Percentiles rank a stretch among this genome's conserved stretches.
phyloP scores from a whole-genome alignment of 2,113 vertebrate genomes.

The Mirza zaza region DNA sequence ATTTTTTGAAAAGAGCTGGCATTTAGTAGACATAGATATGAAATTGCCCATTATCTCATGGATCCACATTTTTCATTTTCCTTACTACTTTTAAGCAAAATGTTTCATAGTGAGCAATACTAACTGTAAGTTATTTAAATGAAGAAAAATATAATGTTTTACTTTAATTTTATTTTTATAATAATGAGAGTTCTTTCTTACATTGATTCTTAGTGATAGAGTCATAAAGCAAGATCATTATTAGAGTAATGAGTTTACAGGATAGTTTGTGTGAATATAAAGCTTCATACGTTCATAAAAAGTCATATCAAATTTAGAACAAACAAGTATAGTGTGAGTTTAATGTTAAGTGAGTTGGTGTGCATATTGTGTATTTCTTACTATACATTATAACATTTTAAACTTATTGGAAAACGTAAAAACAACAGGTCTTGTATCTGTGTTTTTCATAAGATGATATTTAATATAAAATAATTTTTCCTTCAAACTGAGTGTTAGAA shows the following conservation, averaged over 20 bases:
- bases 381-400: not conserved
- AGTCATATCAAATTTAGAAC: not conserved
- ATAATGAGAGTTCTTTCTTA: not conserved
- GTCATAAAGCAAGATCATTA: not conserved
- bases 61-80: not conserved
- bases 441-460: not conserved
- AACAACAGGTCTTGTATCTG: not conserved
- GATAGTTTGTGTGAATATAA: not conserved
- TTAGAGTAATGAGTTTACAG: not conserved
- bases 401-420: not conserved
- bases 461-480: not conserved
- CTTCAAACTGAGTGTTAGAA: not conserved
- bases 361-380: not conserved
- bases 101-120: not conserved
- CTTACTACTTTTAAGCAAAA: not conserved
- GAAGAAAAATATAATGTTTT: not conserved
- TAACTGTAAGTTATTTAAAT: not conserved
- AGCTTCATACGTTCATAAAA: slow-evolving; percentile 2
- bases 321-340: not conserved
- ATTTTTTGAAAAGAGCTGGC: not conserved
- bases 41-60: not conserved
- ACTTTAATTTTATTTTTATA: not conserved
- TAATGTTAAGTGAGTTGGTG: not conserved
- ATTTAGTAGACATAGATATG: not conserved
- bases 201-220: not conserved